Percentiles rank a stretch among this genome's conserved stretches.
Conservation (phyloP, 2,113 vertebrate genomes). For the Cynopterus brachyotis region DNA sequence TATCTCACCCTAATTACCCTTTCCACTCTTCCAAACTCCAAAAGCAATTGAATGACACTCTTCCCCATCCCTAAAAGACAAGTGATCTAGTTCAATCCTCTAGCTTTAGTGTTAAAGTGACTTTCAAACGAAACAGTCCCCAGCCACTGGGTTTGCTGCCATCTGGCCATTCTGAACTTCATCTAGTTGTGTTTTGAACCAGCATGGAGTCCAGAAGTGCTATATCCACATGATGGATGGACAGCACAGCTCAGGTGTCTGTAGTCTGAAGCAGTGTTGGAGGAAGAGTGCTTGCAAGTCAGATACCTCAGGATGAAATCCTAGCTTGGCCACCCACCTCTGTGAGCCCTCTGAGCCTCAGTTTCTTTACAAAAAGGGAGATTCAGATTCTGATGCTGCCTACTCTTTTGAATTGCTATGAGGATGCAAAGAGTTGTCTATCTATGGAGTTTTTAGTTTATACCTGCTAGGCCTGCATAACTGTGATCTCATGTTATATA, state of each 20-base stretch:
- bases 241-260: neutral
- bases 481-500: neutral
- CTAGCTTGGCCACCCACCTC: neutral
- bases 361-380: neutral
- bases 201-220: neutral
- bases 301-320: neutral
- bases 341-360: neutral
- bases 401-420: neutral
- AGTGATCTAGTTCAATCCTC: neutral
- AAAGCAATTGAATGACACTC: neutral
- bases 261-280: neutral
- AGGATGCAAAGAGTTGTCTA: neutral
- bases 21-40: neutral
- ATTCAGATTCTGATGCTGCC: neutral
- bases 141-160: neutral
- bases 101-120: neutral
- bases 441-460: neutral
- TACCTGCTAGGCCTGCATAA: fast-evolving
- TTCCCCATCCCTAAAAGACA: neutral
- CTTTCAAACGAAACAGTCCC: neutral
- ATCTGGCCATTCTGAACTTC: neutral
- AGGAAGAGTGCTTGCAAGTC: neutral
- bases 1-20: neutral
- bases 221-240: no score
- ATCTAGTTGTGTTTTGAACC: neutral